Evolutionary conservation across 2,797 vertebrate species (phyloP).

Genomic region (Falco naumanni): DNA sequence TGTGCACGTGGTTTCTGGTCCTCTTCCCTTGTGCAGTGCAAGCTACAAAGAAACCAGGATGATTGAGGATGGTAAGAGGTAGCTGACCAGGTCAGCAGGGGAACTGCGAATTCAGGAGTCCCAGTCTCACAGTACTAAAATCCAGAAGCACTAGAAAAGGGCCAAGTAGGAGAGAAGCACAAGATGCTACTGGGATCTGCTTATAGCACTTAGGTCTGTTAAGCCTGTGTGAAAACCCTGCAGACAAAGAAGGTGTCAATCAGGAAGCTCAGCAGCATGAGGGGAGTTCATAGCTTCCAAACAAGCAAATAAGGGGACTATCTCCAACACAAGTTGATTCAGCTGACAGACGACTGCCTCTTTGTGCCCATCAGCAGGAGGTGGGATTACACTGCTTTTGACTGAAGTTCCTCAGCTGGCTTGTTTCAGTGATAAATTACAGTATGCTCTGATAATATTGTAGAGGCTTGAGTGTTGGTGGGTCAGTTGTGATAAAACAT

Average conservation of each 20-base stretch:
- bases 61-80: neutral
- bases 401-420: neutral
- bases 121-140: neutral
- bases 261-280: neutral
- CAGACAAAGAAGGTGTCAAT: neutral
- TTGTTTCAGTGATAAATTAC: neutral
- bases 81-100: neutral
- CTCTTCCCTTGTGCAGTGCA: neutral
- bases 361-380: neutral
- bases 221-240: neutral
- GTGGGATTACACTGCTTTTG: neutral
- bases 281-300: neutral
- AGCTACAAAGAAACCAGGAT: neutral
- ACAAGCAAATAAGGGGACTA: neutral
- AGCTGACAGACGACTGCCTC: neutral
- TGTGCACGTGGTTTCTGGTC: neutral
- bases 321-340: neutral
- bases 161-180: neutral
- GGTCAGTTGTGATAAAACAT: neutral
- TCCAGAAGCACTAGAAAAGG: neutral
- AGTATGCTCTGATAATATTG: neutral
- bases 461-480: neutral
- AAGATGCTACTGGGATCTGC: neutral
- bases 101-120: neutral
- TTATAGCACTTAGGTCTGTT: neutral